phyloP scores from a whole-genome alignment of 1,140 invertebrate genomes.

The Ganaspis sp. region DNA sequence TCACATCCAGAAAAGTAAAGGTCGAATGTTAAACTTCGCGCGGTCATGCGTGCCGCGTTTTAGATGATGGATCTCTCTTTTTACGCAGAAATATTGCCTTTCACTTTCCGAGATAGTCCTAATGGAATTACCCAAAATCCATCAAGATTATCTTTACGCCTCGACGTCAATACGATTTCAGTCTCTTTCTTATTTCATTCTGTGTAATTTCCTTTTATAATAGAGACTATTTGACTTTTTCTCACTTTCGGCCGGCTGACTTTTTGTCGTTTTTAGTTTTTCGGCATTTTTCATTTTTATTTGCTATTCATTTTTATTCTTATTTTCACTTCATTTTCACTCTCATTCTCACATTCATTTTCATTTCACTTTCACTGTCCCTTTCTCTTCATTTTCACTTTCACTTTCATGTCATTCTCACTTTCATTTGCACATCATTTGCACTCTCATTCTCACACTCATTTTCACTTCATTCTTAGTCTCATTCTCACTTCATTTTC shows the following conservation, averaged over 20 bases:
- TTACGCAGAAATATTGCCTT: not conserved
- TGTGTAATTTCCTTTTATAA: not conserved
- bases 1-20: not conserved
- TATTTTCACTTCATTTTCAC: too few relatives aligned
- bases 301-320: too few relatives aligned
- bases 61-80: constrained; percentile 10
- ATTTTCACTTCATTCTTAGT: too few relatives aligned
- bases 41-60: constrained; percentile 10
- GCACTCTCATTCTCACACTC: too few relatives aligned
- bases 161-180: not conserved
- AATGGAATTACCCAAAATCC: constrained; percentile 3
- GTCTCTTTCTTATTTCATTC: not conserved
- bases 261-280: not conserved
- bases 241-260: not conserved
- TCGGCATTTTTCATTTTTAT: too few relatives aligned
- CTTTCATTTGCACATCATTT: too few relatives aligned
- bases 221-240: not conserved
- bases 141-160: constrained; percentile 10
- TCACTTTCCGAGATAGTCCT: not conserved
- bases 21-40: constrained; percentile 5
- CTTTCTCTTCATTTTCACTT: too few relatives aligned
- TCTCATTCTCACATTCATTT: too few relatives aligned
- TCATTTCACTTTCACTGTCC: too few relatives aligned
- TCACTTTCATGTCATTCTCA: too few relatives aligned
- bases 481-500: too few relatives aligned